Base-by-base conservation (phyloP, 2,797 vertebrate genomes). In the Orestias chungarensis region DNA sequence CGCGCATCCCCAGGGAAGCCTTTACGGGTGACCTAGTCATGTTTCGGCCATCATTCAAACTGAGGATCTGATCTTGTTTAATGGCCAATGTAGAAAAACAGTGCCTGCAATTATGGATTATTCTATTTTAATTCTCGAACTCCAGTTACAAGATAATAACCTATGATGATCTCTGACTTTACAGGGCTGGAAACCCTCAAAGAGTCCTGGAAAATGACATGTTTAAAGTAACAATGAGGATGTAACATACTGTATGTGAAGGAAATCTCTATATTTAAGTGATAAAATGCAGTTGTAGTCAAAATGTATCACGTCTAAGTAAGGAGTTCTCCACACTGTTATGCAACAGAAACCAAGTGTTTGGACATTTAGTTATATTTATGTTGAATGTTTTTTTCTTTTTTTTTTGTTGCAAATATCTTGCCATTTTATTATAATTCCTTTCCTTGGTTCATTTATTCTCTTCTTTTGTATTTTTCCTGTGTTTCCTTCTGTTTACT, bases 1-100 rank as follows among this genome's bases (percentile, higher is more conserved):
- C 76, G 69, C 82, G 83, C 78, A 87, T 86, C 85, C 80, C 69
- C 84, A 85, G 91, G 89, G 86, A 90, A 90, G 88, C 71, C 89
- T 89, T 78, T 85, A 71, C 79, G 42, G 66, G 74, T 35, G 69
- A 82, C 69, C 84, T 73, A 74, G 74, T 91, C 84, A 83, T 31
- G 42, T 38, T 78, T 74, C 57, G 43, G 0, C 15, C 69, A 44
- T 64, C 55, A 79, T 68, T 81, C 59, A 71, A 73, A 75, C 54
- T 9, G 70, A 54, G 47, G 44, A 42, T 27, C 12, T 54, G 62
- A 46, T 35, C 29, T 35, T 65, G 23, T 65, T 62, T 42, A 49
- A 59, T 38, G 23, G 38, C 33, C 17, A 40, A 14, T 29, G 49
- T 15, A 25, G 50, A 73, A 66, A 69, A 0, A 25, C 0, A 27